Percentiles rank a stretch among this genome's conserved stretches.
These are phyloP conservation scores for Epinotia demarniana DNA, from an alignment of 2,888 invertebrate species.

Conservation along the genomic window DNA sequence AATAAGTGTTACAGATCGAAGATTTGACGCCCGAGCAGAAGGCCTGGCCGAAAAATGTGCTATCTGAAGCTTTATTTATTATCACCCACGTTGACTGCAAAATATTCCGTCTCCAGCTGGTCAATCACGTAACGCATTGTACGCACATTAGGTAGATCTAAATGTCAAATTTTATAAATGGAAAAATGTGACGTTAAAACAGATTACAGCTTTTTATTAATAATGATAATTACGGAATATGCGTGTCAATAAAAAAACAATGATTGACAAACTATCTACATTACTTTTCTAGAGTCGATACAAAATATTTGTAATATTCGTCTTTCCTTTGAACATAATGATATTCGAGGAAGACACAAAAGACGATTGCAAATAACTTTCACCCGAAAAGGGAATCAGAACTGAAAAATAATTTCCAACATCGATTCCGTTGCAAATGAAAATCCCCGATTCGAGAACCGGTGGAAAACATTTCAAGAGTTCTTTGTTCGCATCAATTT, in stretches of 20 bases:
- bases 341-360: conserved; percentile 18
- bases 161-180: too few species aligned
- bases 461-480: conserved; percentile 43
- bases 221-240: neutral
- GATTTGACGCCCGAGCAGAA: too few species aligned
- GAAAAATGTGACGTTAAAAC: too few species aligned
- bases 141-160: too few species aligned
- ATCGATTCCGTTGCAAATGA: conserved; percentile 42
- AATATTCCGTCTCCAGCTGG: too few species aligned
- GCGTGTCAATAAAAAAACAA: neutral
- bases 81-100: too few species aligned
- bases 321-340: conserved; percentile 6
- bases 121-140: too few species aligned
- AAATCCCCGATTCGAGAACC: conserved; percentile 36
- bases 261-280: neutral
- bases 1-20: too few species aligned
- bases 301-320: neutral
- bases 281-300: neutral
- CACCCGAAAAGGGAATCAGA: conserved; percentile 14
- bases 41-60: too few species aligned
- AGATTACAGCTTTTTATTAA: neutral
- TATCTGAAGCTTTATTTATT: too few species aligned
- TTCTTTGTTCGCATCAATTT: conserved; percentile 45
- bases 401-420: conserved; percentile 32
- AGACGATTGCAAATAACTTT: conserved; percentile 23